These are phyloP conservation scores for Lathamus discolor DNA, from an alignment of 2,113 vertebrate species.

Conservation along the genomic window DNA sequence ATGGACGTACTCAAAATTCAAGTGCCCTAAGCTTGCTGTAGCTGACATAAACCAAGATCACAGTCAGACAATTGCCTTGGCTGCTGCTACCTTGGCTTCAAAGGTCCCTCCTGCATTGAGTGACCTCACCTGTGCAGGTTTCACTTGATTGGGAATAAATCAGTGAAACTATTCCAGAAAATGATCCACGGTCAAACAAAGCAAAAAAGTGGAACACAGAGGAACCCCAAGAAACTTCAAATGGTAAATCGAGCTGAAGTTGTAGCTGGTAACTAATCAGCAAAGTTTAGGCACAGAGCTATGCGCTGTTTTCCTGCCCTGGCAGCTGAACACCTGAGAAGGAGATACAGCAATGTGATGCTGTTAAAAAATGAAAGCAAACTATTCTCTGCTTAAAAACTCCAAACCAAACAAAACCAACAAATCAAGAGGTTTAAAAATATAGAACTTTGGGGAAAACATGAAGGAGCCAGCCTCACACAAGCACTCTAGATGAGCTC, in stretches of 20 bases:
- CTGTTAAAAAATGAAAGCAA: not conserved
- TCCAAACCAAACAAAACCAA: not conserved
- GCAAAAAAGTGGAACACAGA: not conserved
- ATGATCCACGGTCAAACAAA: not conserved
- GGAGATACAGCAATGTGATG: not conserved
- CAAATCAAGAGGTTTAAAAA: not conserved
- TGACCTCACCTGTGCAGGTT: not conserved
- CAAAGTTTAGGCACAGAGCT: not conserved
- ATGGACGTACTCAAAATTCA: not conserved
- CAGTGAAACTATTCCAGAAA: not conserved
- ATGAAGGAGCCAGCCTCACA: not conserved
- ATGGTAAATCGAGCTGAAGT: not conserved
- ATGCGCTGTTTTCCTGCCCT: not conserved
- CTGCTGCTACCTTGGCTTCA: not conserved
- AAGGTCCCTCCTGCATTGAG: not conserved
- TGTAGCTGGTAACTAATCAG: not conserved
- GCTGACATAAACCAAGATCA: not conserved
- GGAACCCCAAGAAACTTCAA: not conserved
- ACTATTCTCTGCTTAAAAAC: not conserved
- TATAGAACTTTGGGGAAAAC: not conserved
- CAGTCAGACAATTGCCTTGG: not conserved
- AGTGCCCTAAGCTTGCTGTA: not conserved
- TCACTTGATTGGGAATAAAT: not conserved
- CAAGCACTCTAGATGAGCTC: not conserved
- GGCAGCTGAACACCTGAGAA: not conserved